These are phyloP conservation scores for Crocodylus rhombifer DNA, from an alignment of 2,797 vertebrate species.

Conservation along the genomic window DNA sequence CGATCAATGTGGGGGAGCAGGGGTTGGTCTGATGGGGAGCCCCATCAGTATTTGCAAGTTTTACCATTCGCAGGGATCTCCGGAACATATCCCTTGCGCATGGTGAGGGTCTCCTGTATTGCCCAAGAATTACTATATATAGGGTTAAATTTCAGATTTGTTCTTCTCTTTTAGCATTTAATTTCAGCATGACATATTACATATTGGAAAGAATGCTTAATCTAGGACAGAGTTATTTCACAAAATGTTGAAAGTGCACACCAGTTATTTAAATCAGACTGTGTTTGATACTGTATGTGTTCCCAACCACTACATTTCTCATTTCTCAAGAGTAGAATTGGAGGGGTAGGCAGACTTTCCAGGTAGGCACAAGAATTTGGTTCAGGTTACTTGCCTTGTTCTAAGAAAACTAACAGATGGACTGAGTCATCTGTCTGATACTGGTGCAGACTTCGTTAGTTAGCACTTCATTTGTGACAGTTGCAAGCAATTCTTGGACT, in stretches of 20 bases:
- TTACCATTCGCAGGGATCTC: too few relatives aligned
- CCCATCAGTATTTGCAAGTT: too few relatives aligned
- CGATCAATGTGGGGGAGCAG: too few relatives aligned
- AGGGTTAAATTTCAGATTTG: not conserved
- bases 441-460: conserved; percentile 41
- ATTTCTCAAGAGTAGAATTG: conserved; percentile 26
- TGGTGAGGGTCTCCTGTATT: too few relatives aligned
- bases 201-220: conserved; percentile 42
- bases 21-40: too few relatives aligned
- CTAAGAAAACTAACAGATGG: conserved; percentile 60
- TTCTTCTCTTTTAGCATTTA: conserved; percentile 14
- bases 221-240: conserved; percentile 45
- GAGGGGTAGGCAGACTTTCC: conserved; percentile 26
- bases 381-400: conserved; percentile 56
- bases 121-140: rapidly evolving
- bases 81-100: too few relatives aligned
- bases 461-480: conserved; percentile 47
- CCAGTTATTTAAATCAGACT: conserved; percentile 49
- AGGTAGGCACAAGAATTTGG: conserved; percentile 53
- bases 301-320: conserved; percentile 19
- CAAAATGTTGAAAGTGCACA: conserved; percentile 42
- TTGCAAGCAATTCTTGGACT: conserved; percentile 53
- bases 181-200: not conserved
- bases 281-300: not conserved
- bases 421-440: conserved; percentile 69